Percentiles rank a stretch among this genome's conserved stretches.
Evolutionary conservation across 2,797 vertebrate genomes (phyloP).

Genomic region (Phaenicophaeus curvirostris): DNA sequence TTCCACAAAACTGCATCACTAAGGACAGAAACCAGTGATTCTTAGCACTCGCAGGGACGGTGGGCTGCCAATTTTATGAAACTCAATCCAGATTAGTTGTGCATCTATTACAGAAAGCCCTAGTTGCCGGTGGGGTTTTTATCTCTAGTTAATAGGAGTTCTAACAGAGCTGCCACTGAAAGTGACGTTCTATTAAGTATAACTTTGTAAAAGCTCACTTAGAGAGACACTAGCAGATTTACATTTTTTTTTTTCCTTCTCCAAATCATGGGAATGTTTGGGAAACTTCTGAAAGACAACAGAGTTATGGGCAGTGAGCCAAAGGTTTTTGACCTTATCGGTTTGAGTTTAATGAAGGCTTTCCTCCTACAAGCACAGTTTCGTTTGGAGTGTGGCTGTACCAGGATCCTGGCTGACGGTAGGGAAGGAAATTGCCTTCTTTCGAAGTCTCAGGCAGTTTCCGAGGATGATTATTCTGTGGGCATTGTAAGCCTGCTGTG

Average conservation of each 20-base stretch:
- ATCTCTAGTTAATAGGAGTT: background rate
- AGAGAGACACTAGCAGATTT: background rate
- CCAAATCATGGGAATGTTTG: background rate
- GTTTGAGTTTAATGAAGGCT: background rate
- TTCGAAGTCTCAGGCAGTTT: background rate
- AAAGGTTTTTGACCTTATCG: background rate
- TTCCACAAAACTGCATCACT: slow-evolving; percentile 28
- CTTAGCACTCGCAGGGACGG: background rate
- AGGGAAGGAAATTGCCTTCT: background rate
- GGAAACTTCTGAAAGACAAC: background rate
- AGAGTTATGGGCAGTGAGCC: background rate
- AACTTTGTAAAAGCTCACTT: background rate
- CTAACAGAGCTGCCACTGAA: background rate
- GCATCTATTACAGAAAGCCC: background rate
- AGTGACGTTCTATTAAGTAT: background rate
- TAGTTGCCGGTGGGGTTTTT: background rate
- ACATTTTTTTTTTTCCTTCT: background rate
- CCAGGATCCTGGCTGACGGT: background rate
- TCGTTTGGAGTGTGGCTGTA: slow-evolving; percentile 8
- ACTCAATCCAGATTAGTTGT: background rate
- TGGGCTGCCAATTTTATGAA: background rate
- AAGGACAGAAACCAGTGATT: background rate
- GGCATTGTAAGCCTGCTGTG: background rate
- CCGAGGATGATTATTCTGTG: background rate
- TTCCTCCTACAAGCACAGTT: slow-evolving; percentile 5